A percentile compares a stretch with the other conserved stretches of the same genome.
Evolutionary conservation across 2,113 vertebrate genomes (phyloP).

Genomic region (Egretta garzetta): DNA sequence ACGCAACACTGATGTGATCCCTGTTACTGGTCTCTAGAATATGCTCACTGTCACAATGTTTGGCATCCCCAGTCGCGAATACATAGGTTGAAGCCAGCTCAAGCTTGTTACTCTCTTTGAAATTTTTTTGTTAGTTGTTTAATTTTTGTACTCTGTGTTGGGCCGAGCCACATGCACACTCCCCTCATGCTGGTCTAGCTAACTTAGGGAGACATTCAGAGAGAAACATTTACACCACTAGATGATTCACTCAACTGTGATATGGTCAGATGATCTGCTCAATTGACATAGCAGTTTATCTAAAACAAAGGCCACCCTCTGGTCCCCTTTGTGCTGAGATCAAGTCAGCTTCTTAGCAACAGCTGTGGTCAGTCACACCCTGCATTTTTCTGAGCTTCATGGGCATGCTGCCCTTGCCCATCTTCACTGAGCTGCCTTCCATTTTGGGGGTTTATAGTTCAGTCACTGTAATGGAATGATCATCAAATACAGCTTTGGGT

Average conservation of each 20-base stretch:
- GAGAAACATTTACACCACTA: too few relatives aligned
- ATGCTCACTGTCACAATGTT: accelerated
- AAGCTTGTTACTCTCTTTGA: neutral
- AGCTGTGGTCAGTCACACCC: neutral
- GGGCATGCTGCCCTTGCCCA: neutral
- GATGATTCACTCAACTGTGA: too few relatives aligned
- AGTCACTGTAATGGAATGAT: too few relatives aligned
- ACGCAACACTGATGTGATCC: accelerated
- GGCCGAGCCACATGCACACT: neutral
- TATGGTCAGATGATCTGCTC: too few relatives aligned
- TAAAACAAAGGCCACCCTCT: too few relatives aligned
- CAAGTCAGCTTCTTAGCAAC: too few relatives aligned
- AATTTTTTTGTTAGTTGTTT: neutral
- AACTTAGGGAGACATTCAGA: neutral
- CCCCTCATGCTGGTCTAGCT: neutral
- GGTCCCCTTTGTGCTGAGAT: too few relatives aligned
- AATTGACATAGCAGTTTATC: too few relatives aligned
- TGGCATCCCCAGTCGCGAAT: accelerated
- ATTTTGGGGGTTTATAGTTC: neutral
- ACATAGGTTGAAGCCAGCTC: neutral
- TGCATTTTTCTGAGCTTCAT: neutral
- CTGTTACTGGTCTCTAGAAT: accelerated
- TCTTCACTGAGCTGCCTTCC: neutral
- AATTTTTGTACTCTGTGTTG: neutral
- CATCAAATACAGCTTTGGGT: neutral